Evolutionary conservation across 2,797 vertebrate genomes (phyloP).

Genomic region (Jordanella pulchra): DNA sequence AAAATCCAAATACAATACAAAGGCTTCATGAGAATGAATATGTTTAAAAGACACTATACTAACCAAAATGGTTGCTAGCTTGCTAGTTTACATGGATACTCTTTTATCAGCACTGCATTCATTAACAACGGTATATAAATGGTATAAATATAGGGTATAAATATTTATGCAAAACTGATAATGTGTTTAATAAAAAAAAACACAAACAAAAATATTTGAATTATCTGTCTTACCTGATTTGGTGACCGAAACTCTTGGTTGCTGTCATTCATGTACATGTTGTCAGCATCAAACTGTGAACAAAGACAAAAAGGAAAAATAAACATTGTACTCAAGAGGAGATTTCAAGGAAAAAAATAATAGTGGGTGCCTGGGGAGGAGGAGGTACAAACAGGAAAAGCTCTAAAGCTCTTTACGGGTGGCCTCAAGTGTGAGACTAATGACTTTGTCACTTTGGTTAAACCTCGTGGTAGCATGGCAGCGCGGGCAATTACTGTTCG

Average conservation of each 20-base stretch:
- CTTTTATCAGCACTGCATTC: too few species aligned
- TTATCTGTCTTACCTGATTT: slow-evolving; percentile 87
- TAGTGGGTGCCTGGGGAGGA: slow-evolving; percentile 5
- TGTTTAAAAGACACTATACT: not conserved
- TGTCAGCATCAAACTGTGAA: slow-evolving; percentile 98
- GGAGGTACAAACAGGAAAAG: slow-evolving; percentile 47
- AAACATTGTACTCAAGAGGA: slow-evolving; percentile 31
- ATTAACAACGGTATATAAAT: too few species aligned
- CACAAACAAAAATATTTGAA: slow-evolving; percentile 9
- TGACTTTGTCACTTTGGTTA: slow-evolving; percentile 82
- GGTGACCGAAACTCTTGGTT: slow-evolving; percentile 96
- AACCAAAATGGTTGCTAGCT: too few species aligned
- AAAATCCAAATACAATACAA: not conserved
- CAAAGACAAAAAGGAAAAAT: slow-evolving; percentile 62
- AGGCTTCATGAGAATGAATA: not conserved
- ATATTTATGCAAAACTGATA: too few species aligned
- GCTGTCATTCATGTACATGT: slow-evolving; percentile 99
- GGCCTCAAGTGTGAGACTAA: slow-evolving; percentile 76
- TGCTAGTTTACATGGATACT: too few species aligned
- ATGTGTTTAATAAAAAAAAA: too few species aligned
- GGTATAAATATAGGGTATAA: too few species aligned
- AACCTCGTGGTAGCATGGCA: slow-evolving; percentile 75
- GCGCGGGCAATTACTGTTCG: slow-evolving; percentile 83
- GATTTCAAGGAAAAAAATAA: slow-evolving; percentile 8
- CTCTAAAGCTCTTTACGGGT: slow-evolving; percentile 70